Conservation (phyloP, 23 tunicate species). For the Clavelina lepadiformis region DNA sequence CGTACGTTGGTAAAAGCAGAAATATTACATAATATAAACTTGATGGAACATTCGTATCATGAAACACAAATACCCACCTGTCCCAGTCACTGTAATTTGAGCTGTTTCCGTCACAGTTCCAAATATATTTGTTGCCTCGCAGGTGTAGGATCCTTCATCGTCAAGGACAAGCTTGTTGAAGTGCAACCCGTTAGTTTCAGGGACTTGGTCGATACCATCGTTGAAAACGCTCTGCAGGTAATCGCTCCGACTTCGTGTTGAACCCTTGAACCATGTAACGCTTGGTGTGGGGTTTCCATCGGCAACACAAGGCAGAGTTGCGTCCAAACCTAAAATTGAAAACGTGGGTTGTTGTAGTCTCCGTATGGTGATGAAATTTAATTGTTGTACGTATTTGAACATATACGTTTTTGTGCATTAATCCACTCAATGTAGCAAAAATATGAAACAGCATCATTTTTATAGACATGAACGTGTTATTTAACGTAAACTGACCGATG, state of each 20-base stretch:
- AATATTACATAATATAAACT: too few species aligned
- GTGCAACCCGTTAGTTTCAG: constrained; percentile 4
- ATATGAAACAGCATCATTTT: too few species aligned
- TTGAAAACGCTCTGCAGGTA: background rate
- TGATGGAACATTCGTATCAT: too few species aligned
- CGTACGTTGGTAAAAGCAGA: too few species aligned
- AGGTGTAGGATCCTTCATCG: constrained; percentile 79
- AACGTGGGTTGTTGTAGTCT: too few species aligned
- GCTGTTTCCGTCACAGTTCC: constrained; percentile 51
- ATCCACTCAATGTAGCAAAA: background rate
- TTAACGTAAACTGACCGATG: constrained; percentile 45
- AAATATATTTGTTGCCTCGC: constrained; percentile 69
- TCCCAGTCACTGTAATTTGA: constrained; percentile 67
- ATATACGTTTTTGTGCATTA: background rate
- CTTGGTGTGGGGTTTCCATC: constrained; percentile 75
- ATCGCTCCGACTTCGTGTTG: constrained; percentile 1
- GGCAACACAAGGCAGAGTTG: constrained; percentile 63
- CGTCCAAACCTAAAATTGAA: constrained; percentile 39
- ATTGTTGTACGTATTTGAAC: background rate
- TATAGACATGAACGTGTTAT: too few species aligned
- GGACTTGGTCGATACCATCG: background rate
- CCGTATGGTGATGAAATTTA: too few species aligned
- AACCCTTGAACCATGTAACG: constrained; percentile 49
- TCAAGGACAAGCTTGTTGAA: constrained; percentile 26
- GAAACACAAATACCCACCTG: constrained; percentile 28